Evolutionary conservation across 2,888 invertebrate species (phyloP), one percentile per base, ranked within the genome.

Genomic region (Noctua janthe): DNA sequence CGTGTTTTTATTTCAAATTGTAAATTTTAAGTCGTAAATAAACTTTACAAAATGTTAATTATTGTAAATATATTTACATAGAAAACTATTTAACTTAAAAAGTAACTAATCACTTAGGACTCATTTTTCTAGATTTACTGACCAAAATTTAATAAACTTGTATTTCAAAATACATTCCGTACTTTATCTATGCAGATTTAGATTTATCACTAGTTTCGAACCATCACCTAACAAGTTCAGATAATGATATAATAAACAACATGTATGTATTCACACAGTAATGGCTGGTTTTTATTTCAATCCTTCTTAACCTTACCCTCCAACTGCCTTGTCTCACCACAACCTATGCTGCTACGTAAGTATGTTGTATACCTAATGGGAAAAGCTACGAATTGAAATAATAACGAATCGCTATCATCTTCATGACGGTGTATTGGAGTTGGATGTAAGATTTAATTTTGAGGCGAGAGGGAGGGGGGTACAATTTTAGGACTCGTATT

Each of bases 1-100:
- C 89, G 90, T 89, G 90, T 89, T 89, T 90, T 91, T 91, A 88
- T 85, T 88, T 89, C 83, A 84, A 80, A 87, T 85, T 89, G 86
- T 90, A 86, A 82, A 89, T 82, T 87, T 47, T 78, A 66, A 83
- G 84, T 67, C 76, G 78, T 80, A 82, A 82, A 83, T 83, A 86
- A 83, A 81, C 72, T 84, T 85, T 86, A 87, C 84, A 84, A 88
- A 83, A 81, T 86, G 74, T 84, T 86, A 80, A 82, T 77, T 87
- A 83, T 78, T 87, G 88, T 90, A 90, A 83, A 90, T 88, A 88
- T 77, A 80, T 80, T 84, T 85, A 89, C 75, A 85, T 77, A 84
- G 74, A 76, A 74, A 83, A 71, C 71, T 85, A 80, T 85, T 75
- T 88, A 86, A 82, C 80, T 80, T 87, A 83, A 77, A 77, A 70